Percentiles rank a stretch among this genome's conserved stretches.
Conservation (phyloP, 2,888 invertebrate genomes). For the Philaethria dido region DNA sequence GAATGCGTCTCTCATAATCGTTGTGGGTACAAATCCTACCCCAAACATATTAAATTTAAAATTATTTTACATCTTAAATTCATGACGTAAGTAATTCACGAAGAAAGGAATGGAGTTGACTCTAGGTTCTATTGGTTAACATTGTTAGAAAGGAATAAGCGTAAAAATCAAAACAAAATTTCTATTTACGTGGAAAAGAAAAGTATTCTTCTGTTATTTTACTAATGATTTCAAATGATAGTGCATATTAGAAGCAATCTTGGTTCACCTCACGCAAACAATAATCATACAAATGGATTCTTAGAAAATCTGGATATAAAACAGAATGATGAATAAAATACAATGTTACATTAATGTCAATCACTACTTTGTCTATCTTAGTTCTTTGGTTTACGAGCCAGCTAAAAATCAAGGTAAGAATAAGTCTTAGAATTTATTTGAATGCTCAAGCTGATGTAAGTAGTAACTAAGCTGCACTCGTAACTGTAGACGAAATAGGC, state of each 20-base stretch:
- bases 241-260: background rate
- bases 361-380: background rate
- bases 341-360: constrained; percentile 2
- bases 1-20: too few relatives aligned
- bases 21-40: too few relatives aligned
- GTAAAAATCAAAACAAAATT: too few relatives aligned
- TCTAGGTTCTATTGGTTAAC: too few relatives aligned
- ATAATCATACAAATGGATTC: constrained; percentile 12
- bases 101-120: too few relatives aligned
- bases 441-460: background rate
- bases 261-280: constrained; percentile 3
- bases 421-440: background rate
- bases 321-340: constrained; percentile 5
- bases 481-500: constrained; percentile 1
- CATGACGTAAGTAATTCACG: too few relatives aligned
- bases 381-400: background rate
- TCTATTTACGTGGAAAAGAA: background rate
- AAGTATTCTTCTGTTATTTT: background rate
- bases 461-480: background rate
- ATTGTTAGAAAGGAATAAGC: too few relatives aligned
- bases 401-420: background rate
- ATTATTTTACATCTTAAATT: too few relatives aligned
- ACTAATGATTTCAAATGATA: background rate
- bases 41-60: too few relatives aligned
- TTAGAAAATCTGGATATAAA: constrained; percentile 7